Evolutionary conservation across 2,888 invertebrate genomes (phyloP), one percentile per base, ranked within the genome.

Genomic region (Parthenolecanium corni): DNA sequence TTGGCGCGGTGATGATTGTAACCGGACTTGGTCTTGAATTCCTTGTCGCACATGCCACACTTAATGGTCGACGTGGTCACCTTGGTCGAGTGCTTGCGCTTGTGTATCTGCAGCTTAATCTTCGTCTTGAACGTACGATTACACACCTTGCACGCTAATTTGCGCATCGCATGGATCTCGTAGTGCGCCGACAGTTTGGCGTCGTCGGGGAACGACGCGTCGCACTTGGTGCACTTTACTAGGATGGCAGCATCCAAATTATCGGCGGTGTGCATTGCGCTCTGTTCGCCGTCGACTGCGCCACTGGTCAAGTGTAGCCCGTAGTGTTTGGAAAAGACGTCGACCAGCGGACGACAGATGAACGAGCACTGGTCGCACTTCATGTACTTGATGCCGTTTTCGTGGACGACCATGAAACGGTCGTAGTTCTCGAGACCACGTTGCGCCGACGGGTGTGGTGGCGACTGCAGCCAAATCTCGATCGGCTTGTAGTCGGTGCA

Each of bases 331-430:
- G 31, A 21, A 23, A 58, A 58, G n/a, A 58, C 36, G 31, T 49
- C 21, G 20, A 38, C 40, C 38, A 49, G 18, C 25, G 58, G 58
- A 14, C 58, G 38, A 16, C 58, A 58, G 18, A 58, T 58, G n/a
- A 49, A 58, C 18, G 25, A 18, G 49, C 58, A 58, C 23, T 49
- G 25, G 40, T 58, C 58, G 58, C 58, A 58, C 14, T 58, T 47
- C 58, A 58, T 58, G 18, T 58, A 58, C 9, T 20, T 36, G 4
- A 58, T 58, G 20, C 58, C 51, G 4, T 47, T 58, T 14, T 49
- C 47, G 38, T 58, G 38, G 21, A 47, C 47, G 16, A 49, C 47
- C n/a, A 58, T 38, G 21, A 58, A 58, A 36, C 31, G 25, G 9
- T 58, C 49, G 51, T 38, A 49, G 5, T 58, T 47, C 20, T 31